These are phyloP conservation scores for Suillia variegata DNA, from an alignment of 2,888 invertebrate species.

Conservation along the genomic window DNA sequence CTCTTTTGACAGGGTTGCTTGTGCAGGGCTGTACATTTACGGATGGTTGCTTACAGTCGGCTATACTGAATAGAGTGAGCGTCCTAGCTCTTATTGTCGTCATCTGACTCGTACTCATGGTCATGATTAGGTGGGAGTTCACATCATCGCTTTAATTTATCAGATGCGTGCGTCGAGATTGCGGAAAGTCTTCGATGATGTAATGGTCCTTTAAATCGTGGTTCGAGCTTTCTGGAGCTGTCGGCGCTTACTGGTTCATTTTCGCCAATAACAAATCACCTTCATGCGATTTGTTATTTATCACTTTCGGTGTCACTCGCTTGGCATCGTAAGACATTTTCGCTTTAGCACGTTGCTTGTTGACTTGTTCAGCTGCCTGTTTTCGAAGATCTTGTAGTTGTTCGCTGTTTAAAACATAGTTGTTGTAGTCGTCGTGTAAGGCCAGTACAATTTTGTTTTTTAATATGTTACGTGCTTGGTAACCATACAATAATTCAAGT, in stretches of 20 bases:
- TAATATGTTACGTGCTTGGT: background rate
- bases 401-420: background rate
- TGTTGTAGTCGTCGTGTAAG: slow-evolving; percentile 3
- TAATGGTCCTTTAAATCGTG: slow-evolving; percentile 19
- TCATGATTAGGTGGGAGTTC: background rate
- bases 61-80: too few relatives aligned
- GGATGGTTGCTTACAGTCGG: too few relatives aligned
- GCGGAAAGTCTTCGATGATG: slow-evolving; percentile 2
- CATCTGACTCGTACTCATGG: background rate
- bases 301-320: background rate
- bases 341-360: background rate
- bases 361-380: background rate
- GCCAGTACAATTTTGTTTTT: slow-evolving; percentile 10
- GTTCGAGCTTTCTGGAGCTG: slow-evolving; percentile 15
- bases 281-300: background rate
- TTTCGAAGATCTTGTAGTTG: background rate
- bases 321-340: background rate
- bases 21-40: too few relatives aligned
- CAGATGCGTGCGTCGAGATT: background rate
- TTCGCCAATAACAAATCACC: background rate
- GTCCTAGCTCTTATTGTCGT: too few relatives aligned
- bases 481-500: slow-evolving; percentile 2
- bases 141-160: background rate
- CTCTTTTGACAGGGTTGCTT: too few relatives aligned
- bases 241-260: slow-evolving; percentile 18